Evolutionary conservation across 2,888 invertebrate species (phyloP).

Genomic region (Linnaemya vulpina): DNA sequence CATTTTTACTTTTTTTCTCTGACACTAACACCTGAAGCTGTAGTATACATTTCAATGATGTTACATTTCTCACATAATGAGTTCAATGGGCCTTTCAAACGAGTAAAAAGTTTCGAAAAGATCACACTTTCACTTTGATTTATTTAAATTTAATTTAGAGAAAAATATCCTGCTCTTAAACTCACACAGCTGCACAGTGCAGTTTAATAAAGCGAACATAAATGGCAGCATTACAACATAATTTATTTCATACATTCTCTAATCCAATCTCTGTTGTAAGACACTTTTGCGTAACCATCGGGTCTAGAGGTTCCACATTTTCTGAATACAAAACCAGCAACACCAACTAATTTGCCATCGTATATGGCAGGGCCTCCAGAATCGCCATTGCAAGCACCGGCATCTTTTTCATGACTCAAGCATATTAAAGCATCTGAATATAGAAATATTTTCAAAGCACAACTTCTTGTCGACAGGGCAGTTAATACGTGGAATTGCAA

Average conservation of each 20-base stretch:
- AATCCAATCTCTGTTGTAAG: slow-evolving; percentile 74
- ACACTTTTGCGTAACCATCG: slow-evolving; percentile 77
- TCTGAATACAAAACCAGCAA: slow-evolving; percentile 76
- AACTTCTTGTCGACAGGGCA: slow-evolving; percentile 61
- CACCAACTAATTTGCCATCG: slow-evolving; percentile 75
- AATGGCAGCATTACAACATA: background rate
- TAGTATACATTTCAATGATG: too few species aligned
- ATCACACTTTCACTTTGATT: too few species aligned
- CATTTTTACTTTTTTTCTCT: too few species aligned
- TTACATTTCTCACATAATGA: too few species aligned
- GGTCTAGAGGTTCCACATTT: slow-evolving; percentile 75
- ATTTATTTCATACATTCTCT: slow-evolving; percentile 53
- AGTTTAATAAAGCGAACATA: background rate
- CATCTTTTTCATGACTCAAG: slow-evolving; percentile 59
- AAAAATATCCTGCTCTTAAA: too few species aligned
- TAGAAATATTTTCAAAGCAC: slow-evolving; percentile 56
- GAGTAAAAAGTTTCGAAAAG: too few species aligned
- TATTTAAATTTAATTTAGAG: too few species aligned
- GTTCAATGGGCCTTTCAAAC: too few species aligned
- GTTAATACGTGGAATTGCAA: slow-evolving; percentile 64
- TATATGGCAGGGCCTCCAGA: slow-evolving; percentile 77
- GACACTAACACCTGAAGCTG: too few species aligned
- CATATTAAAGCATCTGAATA: slow-evolving; percentile 69
- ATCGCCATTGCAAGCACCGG: slow-evolving; percentile 76
- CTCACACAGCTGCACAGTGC: too few species aligned